Conservation (phyloP, 2,888 invertebrate species). For the Micropterix aruncella region DNA sequence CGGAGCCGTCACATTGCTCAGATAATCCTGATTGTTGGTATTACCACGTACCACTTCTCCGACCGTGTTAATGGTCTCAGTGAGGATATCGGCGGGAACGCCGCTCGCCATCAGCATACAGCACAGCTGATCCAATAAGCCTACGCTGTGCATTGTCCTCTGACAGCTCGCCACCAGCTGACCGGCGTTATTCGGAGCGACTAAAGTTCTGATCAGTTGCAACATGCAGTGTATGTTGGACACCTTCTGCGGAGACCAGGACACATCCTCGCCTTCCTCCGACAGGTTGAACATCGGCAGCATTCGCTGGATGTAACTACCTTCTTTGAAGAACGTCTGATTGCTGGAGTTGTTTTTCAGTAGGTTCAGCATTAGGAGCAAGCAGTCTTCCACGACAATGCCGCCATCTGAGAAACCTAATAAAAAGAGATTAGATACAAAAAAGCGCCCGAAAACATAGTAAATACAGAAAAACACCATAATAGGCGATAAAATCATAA, state of each 20-base stretch:
- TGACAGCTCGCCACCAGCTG: constrained; percentile 76
- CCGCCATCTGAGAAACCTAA: constrained; percentile 83
- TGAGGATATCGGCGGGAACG: constrained; percentile 90
- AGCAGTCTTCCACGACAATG: constrained; percentile 96
- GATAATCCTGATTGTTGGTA: constrained; percentile 78
- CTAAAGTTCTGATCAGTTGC: constrained; percentile 78
- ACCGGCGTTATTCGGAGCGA: constrained; percentile 85
- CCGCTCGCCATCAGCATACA: constrained; percentile 91
- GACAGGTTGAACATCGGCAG: constrained; percentile 78
- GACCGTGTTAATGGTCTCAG: constrained; percentile 91
- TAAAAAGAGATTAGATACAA: too few species aligned
- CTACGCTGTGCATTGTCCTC: constrained; percentile 73
- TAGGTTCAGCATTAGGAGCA: constrained; percentile 83
- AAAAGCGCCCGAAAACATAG: too few species aligned
- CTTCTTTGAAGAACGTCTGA: constrained; percentile 97
- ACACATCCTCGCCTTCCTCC: constrained; percentile 52
- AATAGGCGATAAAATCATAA: too few species aligned
- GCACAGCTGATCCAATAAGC: constrained; percentile 69
- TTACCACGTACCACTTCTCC: constrained; percentile 90
- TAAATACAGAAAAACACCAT: too few species aligned
- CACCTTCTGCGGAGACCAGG: constrained; percentile 90
- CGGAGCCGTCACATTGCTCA: constrained; percentile 82
- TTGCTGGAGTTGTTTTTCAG: constrained; percentile 93
- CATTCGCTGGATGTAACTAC: constrained; percentile 84
- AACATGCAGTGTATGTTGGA: constrained; percentile 89